Evolutionary conservation across 2,888 invertebrate species (phyloP).

Genomic region (Conchocele bisecta): DNA sequence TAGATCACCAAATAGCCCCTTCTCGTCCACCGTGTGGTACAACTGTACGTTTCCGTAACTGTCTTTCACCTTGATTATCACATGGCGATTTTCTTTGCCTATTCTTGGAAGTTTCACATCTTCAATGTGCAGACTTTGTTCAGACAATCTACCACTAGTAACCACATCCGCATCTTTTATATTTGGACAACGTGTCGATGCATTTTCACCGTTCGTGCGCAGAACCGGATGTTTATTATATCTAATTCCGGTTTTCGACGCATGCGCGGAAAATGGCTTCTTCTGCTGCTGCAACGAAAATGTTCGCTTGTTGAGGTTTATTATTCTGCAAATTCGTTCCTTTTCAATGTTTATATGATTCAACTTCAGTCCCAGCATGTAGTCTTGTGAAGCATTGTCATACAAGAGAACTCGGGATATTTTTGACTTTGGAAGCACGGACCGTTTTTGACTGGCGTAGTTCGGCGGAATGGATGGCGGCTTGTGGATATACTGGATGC

Average conservation of each 20-base stretch:
- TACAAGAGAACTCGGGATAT: slow-evolving; percentile 75
- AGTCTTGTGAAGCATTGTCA: slow-evolving; percentile 77
- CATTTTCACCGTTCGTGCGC: not conserved
- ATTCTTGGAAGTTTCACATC: slow-evolving; percentile 45
- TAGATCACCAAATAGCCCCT: slow-evolving; percentile 51
- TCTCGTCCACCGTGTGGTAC: slow-evolving; percentile 62
- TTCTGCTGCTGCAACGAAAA: slow-evolving; percentile 60
- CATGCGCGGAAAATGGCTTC: slow-evolving; percentile 41
- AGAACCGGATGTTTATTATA: not conserved
- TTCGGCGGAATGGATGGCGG: slow-evolving; percentile 75
- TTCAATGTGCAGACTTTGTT: not conserved
- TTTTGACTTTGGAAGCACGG: slow-evolving; percentile 69
- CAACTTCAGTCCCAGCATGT: slow-evolving; percentile 75
- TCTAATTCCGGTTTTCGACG: slow-evolving; percentile 5
- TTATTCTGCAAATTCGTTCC: slow-evolving; percentile 60
- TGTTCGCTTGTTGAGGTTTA: slow-evolving; percentile 69
- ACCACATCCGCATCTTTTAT: not conserved
- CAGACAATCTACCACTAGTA: not conserved
- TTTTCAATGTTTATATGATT: slow-evolving; percentile 67
- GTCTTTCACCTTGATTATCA: slow-evolving; percentile 63
- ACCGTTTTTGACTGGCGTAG: slow-evolving; percentile 67
- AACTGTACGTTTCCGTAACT: slow-evolving; percentile 61
- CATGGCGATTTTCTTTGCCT: slow-evolving; percentile 52
- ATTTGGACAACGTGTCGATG: not conserved
- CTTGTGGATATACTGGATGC: slow-evolving; percentile 72